A percentile compares a stretch with the other conserved stretches of the same genome.
Conservation (phyloP, 2,797 vertebrate species). For the Typhlichthys subterraneus region DNA sequence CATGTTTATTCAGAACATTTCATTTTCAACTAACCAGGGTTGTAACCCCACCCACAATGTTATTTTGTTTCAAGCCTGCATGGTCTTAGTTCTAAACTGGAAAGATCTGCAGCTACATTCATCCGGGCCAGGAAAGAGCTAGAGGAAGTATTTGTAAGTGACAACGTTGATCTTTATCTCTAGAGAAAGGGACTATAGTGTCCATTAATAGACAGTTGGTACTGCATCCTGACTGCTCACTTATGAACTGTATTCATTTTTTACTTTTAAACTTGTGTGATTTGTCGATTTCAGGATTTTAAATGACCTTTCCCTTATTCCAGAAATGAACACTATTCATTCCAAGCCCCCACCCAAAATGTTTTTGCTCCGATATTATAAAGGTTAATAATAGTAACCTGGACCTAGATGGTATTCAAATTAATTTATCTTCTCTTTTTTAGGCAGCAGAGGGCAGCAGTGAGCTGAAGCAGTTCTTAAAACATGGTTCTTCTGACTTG, state of each 20-base stretch:
- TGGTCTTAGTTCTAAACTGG: slow-evolving; percentile 72
- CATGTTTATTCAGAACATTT: neutral
- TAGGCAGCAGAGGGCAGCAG: slow-evolving; percentile 89
- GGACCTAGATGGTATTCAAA: neutral
- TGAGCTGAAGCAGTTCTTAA: slow-evolving; percentile 80
- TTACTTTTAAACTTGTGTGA: slow-evolving; percentile 16
- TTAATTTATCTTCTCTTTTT: slow-evolving; percentile 35
- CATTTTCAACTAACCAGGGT: neutral
- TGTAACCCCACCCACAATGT: neutral
- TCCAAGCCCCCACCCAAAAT: too few species aligned
- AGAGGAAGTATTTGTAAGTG: slow-evolving; percentile 76
- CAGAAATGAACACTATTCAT: neutral
- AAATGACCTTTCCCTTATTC: slow-evolving; percentile 8
- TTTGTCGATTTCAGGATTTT: neutral
- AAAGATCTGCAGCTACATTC: slow-evolving; percentile 70
- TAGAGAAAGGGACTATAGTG: slow-evolving; percentile 52
- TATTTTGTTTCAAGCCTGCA: slow-evolving; percentile 67
- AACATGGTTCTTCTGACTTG: slow-evolving; percentile 50
- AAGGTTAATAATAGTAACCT: neutral
- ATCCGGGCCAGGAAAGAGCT: slow-evolving; percentile 76
- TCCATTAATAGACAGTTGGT: slow-evolving; percentile 35
- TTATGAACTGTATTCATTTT: slow-evolving; percentile 38
- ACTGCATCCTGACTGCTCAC: slow-evolving; percentile 47
- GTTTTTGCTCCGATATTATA: too few species aligned
- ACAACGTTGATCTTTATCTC: slow-evolving; percentile 48